Conservation (phyloP, 2,797 vertebrate genomes). For the Rhynchotus rufescens region DNA sequence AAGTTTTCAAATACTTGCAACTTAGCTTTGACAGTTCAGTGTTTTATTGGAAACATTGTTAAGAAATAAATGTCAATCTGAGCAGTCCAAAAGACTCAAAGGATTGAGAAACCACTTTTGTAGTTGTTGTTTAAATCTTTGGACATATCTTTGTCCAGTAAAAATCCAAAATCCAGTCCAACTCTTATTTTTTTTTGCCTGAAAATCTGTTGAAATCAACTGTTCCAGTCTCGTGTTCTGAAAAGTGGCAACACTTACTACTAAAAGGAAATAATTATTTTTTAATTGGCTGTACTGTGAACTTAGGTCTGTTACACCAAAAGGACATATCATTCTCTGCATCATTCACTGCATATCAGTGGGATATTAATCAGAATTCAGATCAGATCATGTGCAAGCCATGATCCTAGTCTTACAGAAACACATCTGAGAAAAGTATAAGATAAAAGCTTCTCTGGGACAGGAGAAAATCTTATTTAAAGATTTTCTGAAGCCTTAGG, state of each 20-base stretch:
- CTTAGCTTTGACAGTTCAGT: not conserved
- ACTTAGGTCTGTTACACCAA: conserved; percentile 9
- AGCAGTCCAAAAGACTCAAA: not conserved
- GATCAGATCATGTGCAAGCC: not conserved
- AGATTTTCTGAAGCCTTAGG: not conserved
- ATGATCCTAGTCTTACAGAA: not conserved
- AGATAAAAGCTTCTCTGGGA: not conserved
- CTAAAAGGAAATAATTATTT: conserved; percentile 31
- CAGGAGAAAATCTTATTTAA: not conserved
- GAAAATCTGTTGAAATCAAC: conserved; percentile 42
- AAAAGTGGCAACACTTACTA: conserved; percentile 7
- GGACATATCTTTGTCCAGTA: not conserved
- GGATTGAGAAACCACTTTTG: conserved; percentile 2
- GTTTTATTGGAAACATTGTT: not conserved
- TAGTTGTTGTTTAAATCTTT: not conserved
- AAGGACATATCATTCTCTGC: not conserved
- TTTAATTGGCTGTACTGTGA: not conserved
- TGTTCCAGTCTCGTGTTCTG: not conserved
- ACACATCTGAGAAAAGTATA: not conserved
- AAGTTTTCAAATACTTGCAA: not conserved
- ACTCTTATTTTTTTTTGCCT: not conserved
- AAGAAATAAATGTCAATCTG: not conserved
- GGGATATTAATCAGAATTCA: not conserved
- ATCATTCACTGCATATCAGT: rapidly evolving
- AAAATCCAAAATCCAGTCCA: not conserved